Percentiles rank a stretch among this genome's conserved stretches.
Evolutionary conservation across 2,888 invertebrate genomes (phyloP).

Genomic region (Apodemia mormo): DNA sequence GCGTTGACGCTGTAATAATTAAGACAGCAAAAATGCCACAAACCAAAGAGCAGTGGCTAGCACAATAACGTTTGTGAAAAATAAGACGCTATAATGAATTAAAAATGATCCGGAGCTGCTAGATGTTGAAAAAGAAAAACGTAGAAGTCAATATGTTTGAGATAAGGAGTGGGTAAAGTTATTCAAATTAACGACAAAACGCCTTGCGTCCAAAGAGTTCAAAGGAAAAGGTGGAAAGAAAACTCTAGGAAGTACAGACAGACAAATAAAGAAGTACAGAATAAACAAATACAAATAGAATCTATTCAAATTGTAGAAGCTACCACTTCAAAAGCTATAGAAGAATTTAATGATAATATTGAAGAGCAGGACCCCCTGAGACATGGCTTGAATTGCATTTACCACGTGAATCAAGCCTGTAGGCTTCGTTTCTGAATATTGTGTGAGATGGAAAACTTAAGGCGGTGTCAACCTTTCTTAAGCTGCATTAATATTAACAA

Average conservation of each 20-base stretch:
- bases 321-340: not conserved
- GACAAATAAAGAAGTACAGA: not conserved
- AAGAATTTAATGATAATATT: not conserved
- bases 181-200: slow-evolving; percentile 24
- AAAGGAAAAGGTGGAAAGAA: slow-evolving; percentile 27
- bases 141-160: slow-evolving; percentile 14
- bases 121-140: slow-evolving; percentile 16
- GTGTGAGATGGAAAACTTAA: too few relatives aligned
- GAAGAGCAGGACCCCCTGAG: slow-evolving; percentile 3
- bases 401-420: too few relatives aligned
- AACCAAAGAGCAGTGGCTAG: not conserved
- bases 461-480: too few relatives aligned
- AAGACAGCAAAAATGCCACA: not conserved
- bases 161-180: slow-evolving; percentile 18
- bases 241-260: slow-evolving; percentile 17
- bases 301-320: slow-evolving; percentile 2
- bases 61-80: not conserved
- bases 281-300: not conserved
- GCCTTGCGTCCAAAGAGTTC: slow-evolving; percentile 22
- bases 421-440: too few relatives aligned
- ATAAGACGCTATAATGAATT: slow-evolving; percentile 4
- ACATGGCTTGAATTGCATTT: not conserved
- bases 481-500: too few relatives aligned
- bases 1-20: not conserved
- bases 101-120: slow-evolving; percentile 1